Evolutionary conservation across 2,888 invertebrate genomes (phyloP), one percentile per base, ranked within the genome.

Genomic region (Erynnis tages): DNA sequence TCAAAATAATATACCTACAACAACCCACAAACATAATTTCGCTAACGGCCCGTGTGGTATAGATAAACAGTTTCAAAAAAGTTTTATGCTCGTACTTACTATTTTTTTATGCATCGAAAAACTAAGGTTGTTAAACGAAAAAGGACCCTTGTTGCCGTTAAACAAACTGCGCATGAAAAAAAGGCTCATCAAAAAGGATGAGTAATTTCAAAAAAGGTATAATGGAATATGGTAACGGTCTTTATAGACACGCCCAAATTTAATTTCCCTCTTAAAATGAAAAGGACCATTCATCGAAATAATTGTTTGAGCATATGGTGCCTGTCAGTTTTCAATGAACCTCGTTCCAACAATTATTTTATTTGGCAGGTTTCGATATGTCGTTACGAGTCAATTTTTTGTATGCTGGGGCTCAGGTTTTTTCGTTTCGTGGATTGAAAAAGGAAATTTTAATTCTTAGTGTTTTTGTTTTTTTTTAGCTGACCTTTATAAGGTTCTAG

Each of bases 231-330:
- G 67, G 65, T 74, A 71, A 73, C 71, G 71, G 71, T 63, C 59
- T 67, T 68, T 67, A 65, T 65, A 68, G 60, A 60, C 59, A 65
- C 66, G 63, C 64, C 67, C 63, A 76, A 76, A 82, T 79, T 79
- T 69, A 76, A 78, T 79, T 79, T 79, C 66, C 67, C 70, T 65
- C 55, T 67, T 67, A 72, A 76, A 76, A 76, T 67, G 62, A 67
- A 73, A 77, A 67, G 67, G 65, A 65, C 62, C 60, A 72, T 79
- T 79, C 72, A 76, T 60, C 55, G 58, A 62, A 58, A 73, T 79
- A 82, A 84, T 78, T 65, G 73, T 65, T 65, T 59, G 55, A 59
- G 69, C 85, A 84, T 82, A 80, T 85, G 83, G 76, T 61, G 63
- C 65, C 67, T 70, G 73, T 69, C 69, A 76, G 76, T 40, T 73